Evolutionary conservation across 2,888 invertebrate species (phyloP).

Genomic region (Synergus itoensis): DNA sequence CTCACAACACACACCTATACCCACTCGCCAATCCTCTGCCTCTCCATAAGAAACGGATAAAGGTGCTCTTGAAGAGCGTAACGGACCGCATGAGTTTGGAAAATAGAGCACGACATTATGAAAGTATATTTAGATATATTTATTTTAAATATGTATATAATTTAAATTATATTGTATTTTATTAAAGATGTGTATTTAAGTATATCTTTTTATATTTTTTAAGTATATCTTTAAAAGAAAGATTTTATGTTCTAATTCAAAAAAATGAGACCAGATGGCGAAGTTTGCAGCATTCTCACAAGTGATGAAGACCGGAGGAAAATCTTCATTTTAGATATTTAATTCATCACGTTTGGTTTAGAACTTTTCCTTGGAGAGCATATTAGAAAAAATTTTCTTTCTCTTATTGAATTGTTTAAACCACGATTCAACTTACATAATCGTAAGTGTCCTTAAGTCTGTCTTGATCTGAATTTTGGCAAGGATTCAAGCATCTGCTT

Average conservation of each 20-base stretch:
- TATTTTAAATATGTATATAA: neutral
- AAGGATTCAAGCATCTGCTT: slow-evolving; percentile 74
- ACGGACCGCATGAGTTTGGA: slow-evolving; percentile 31
- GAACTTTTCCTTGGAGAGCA: neutral
- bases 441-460: slow-evolving; percentile 73
- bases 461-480: slow-evolving; percentile 74
- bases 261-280: too few species aligned
- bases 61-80: slow-evolving; percentile 49
- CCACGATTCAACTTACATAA: slow-evolving; percentile 54
- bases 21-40: slow-evolving; percentile 47
- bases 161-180: too few species aligned
- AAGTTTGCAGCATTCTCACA: too few species aligned
- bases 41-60: slow-evolving; percentile 53
- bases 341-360: neutral
- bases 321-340: too few species aligned
- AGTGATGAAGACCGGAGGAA: too few species aligned
- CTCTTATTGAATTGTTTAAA: slow-evolving; percentile 1
- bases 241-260: too few species aligned
- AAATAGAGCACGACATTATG: slow-evolving; percentile 34
- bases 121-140: neutral
- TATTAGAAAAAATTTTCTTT: neutral
- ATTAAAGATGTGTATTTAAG: too few species aligned
- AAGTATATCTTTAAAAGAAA: too few species aligned
- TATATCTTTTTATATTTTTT: too few species aligned
- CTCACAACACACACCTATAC: slow-evolving; percentile 56